phyloP scores from a whole-genome alignment of 2,113 vertebrate species.

The Elaphurus davidianus region DNA sequence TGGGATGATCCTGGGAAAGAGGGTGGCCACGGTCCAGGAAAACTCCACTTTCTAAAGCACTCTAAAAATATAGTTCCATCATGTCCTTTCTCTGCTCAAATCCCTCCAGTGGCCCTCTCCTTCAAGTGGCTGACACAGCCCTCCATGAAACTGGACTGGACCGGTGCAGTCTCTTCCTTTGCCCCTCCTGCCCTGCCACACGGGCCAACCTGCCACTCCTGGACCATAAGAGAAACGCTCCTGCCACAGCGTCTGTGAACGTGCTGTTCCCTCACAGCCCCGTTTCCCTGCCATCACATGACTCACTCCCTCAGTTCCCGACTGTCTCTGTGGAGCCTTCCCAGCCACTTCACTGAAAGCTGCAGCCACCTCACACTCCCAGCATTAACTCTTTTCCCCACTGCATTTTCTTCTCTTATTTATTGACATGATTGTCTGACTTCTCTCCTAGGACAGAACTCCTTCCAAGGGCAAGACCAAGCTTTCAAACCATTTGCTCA shows the following conservation, averaged over 20 bases:
- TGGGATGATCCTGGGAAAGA: not conserved
- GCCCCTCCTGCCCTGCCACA: no score
- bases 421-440: not conserved
- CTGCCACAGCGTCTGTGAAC: not conserved
- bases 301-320: not conserved
- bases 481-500: not conserved
- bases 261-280: not conserved
- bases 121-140: not conserved
- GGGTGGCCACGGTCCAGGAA: not conserved
- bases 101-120: not conserved
- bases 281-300: accelerated
- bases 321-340: not conserved
- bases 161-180: not conserved
- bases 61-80: not conserved
- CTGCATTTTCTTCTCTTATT: not conserved
- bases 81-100: not conserved
- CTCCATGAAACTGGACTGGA: not conserved
- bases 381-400: not conserved
- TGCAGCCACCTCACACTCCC: not conserved
- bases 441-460: not conserved
- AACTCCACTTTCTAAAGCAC: not conserved
- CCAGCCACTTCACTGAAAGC: not conserved
- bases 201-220: not conserved
- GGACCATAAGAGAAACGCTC: accelerated
- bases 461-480: not conserved